Evolutionary conservation across 2,888 invertebrate species (phyloP), one percentile per base, ranked within the genome.

Genomic region (Lutraria lutraria): DNA sequence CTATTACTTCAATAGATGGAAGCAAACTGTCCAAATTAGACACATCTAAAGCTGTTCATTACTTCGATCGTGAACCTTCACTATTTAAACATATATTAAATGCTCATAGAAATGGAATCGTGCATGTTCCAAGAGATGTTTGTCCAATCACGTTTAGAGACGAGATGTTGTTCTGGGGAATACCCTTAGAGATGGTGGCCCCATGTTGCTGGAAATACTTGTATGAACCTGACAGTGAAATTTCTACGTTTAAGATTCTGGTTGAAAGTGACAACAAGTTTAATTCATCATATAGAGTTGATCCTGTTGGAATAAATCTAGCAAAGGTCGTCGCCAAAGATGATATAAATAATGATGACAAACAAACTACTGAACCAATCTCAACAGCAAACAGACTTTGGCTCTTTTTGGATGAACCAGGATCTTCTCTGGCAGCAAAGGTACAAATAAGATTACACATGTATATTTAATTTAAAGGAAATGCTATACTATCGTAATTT

Each of bases 321-420:
- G 34, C 80, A 52, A 34, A 31, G 34, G 10, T 79, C 21, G 52
- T 12, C 19, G 10, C 3, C 43, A 52, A 80, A 4, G 21, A n/a
- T 13, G 12, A 52, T 21, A 4, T 15, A 21, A 52, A 52, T 52
- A 34, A 0, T n/a, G n/a, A 34, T 2, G 80, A 43, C 0, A 52
- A 80, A 21, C 13, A 21, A 13, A 4, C 8, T 2, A 52, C 15
- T 19, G 21, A 63, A n/a, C n/a, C 63, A 16, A n/a, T 2, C 21
- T 21, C 21, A 63, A 63, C 10, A 63, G 21, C 10, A 60, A 19
- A 56, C 29, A 68, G 72, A 53, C 43, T 86, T 29, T 86, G 86
- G 86, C 52, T 86, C 19, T 43, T 86, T 19, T 80, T 86, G 21
- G 86, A 86, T 10, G 86, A 86, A 19, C 80, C 86, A n/a, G 81